Conservation (phyloP, 2,797 vertebrate genomes). For the Tenualosa ilisha region DNA sequence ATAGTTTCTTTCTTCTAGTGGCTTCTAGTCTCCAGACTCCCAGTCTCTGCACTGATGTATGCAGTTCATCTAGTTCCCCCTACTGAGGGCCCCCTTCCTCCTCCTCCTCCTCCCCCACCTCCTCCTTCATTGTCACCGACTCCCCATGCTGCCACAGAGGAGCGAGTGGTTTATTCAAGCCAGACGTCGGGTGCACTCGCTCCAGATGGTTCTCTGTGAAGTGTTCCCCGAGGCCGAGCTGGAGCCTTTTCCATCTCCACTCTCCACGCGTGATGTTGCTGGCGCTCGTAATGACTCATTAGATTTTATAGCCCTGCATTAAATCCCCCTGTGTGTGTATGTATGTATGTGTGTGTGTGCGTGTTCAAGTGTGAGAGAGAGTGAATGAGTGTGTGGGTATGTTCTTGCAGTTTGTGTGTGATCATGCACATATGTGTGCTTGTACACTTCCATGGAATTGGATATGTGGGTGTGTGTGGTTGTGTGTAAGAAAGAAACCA, state of each 20-base stretch:
- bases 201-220: constrained; percentile 15
- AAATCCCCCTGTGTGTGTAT: constrained; percentile 24
- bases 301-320: constrained; percentile 35
- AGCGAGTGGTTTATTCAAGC: neutral
- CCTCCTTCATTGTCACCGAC: neutral
- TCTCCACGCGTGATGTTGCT: constrained; percentile 10
- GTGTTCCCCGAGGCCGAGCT: constrained; percentile 16
- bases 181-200: neutral
- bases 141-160: neutral
- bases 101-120: neutral
- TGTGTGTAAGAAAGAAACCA: neutral
- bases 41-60: neutral
- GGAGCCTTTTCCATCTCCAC: neutral
- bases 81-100: neutral
- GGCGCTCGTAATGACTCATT: constrained; percentile 42
- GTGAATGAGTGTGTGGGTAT: neutral
- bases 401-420: neutral
- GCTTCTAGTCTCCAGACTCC: neutral
- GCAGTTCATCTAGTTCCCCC: neutral
- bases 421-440: no score
- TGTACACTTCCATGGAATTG: no score
- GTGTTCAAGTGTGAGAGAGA: neutral
- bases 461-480: neutral
- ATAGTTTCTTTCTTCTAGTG: neutral
- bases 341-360: neutral